A percentile compares a stretch with the other conserved stretches of the same genome.
phyloP scores from a whole-genome alignment of 2,113 vertebrate species.

The Dipodomys ordii region DNA sequence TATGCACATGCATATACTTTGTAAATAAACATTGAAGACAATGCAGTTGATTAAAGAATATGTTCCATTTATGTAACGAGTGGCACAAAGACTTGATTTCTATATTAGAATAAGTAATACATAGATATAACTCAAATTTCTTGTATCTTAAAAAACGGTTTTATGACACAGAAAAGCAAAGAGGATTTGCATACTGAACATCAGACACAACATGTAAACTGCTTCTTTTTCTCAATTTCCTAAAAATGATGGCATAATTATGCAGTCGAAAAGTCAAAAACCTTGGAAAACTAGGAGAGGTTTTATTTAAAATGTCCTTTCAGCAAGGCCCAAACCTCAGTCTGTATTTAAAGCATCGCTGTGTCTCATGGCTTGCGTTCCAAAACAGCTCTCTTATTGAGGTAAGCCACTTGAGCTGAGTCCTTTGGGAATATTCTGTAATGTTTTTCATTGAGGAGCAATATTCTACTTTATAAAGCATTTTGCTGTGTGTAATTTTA shows the following conservation, averaged over 20 bases:
- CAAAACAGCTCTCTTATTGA: conserved; percentile 65
- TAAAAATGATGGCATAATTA: background rate
- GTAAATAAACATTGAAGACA: conserved; percentile 34
- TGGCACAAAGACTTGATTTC: conserved; percentile 47
- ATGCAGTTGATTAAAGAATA: conserved; percentile 52
- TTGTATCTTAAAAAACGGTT: conserved; percentile 44
- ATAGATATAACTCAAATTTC: background rate
- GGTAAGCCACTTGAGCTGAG: conserved; percentile 74
- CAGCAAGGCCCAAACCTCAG: conserved; percentile 56
- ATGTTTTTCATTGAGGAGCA: conserved; percentile 77
- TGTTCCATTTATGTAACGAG: conserved; percentile 8
- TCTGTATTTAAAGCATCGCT: conserved; percentile 65
- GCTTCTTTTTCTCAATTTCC: background rate
- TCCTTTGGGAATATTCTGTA: conserved; percentile 82
- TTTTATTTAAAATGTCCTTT: conserved; percentile 64
- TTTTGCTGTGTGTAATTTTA: conserved; percentile 83
- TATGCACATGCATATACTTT: conserved; percentile 6
- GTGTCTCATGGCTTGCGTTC: conserved; percentile 76
- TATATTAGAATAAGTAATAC: conserved; percentile 58
- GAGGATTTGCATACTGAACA: conserved; percentile 42
- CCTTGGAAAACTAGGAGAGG: conserved; percentile 57
- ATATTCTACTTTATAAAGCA: conserved; percentile 83
- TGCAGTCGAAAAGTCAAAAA: conserved; percentile 1
- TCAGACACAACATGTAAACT: background rate
- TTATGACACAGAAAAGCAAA: conserved; percentile 7